Evolutionary conservation across 2,797 vertebrate genomes (phyloP).

Genomic region (Danio choprae): DNA sequence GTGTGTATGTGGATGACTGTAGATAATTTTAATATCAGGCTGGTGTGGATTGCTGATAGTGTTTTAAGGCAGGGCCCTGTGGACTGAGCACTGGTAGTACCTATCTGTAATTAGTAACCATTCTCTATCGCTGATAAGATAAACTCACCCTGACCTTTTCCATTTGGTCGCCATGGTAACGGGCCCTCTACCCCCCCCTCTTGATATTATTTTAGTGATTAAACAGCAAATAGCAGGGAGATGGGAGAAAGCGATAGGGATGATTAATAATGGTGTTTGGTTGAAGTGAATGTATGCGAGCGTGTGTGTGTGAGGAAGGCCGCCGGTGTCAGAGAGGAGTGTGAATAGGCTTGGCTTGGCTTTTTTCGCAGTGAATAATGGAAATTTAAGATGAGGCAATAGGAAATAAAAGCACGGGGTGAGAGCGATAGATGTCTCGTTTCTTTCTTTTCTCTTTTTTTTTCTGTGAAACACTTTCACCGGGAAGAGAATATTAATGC

Average conservation of each 20-base stretch:
- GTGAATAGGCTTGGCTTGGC: conserved; percentile 73
- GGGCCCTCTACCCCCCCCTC: conserved; percentile 72
- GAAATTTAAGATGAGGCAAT: conserved; percentile 79
- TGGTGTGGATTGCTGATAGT: conserved; percentile 83
- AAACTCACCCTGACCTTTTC: conserved; percentile 85
- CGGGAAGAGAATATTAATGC: conserved; percentile 67
- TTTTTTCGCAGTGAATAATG: conserved; percentile 80
- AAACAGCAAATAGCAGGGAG: conserved; percentile 83
- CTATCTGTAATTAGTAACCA: conserved; percentile 89
- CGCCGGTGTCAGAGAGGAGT: conserved; percentile 69
- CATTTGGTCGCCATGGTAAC: conserved; percentile 80
- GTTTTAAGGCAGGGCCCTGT: conserved; percentile 79
- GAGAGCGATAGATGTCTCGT: conserved; percentile 72
- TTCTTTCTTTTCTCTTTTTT: conserved; percentile 55
- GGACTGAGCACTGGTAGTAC: conserved; percentile 76
- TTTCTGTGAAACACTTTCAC: conserved; percentile 63
- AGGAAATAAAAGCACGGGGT: conserved; percentile 76
- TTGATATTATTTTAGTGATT: conserved; percentile 86
- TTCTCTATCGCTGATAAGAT: conserved; percentile 87
- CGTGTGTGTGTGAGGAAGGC: conserved; percentile 59
- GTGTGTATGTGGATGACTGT: conserved; percentile 68
- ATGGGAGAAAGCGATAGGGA: conserved; percentile 79
- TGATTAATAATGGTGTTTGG: conserved; percentile 84
- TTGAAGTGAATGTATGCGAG: conserved; percentile 57
- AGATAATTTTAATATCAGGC: conserved; percentile 84